These are phyloP conservation scores for Equus przewalskii DNA, from an alignment of 2,113 vertebrate species.

Conservation along the genomic window DNA sequence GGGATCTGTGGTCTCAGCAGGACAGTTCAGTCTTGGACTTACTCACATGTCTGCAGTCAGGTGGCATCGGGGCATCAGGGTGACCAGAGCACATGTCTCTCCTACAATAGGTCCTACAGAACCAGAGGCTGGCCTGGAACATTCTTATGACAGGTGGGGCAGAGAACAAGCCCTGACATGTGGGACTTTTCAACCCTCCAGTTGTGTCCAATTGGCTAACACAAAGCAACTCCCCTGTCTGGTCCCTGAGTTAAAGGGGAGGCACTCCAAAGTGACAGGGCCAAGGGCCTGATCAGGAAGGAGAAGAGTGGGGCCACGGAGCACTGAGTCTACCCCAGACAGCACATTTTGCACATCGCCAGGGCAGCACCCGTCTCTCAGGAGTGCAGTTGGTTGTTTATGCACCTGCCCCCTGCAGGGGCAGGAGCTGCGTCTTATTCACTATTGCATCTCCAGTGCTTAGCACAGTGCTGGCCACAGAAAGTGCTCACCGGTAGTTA, in stretches of 20 bases:
- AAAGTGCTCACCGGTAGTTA: background rate
- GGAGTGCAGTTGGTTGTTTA: no score
- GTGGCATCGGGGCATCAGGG: background rate
- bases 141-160: background rate
- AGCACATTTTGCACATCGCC: accelerated
- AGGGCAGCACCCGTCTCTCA: accelerated
- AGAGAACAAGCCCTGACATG: background rate
- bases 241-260: background rate
- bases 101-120: no score
- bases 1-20: background rate
- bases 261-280: background rate
- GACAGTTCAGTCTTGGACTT: background rate
- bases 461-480: accelerated
- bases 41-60: background rate
- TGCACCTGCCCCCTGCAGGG: background rate
- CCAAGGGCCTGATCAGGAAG: accelerated
- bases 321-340: background rate
- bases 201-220: background rate
- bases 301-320: accelerated
- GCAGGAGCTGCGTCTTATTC: accelerated
- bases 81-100: background rate
- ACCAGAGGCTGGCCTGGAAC: no score
- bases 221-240: background rate
- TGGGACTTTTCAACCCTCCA: no score
- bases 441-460: accelerated